Conservation (phyloP, 30 jellyfish, hydroid and myxozoan species). For the Clytia hemisphaerica region DNA sequence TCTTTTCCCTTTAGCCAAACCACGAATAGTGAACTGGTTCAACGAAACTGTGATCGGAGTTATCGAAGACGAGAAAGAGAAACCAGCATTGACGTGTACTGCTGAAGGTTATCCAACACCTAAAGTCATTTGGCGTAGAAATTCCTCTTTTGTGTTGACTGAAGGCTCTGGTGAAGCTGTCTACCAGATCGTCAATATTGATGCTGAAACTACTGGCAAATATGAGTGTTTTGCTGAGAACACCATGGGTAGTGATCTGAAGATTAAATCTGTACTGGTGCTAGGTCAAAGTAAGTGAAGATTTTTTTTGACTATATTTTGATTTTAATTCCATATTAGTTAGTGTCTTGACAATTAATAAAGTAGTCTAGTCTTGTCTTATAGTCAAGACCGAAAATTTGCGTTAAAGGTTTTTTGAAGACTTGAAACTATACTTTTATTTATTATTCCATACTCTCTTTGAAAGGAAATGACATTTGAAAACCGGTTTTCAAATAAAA, state of each 20-base stretch:
- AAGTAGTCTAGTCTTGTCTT: too few relatives aligned
- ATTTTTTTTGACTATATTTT: too few relatives aligned
- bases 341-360: too few relatives aligned
- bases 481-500: too few relatives aligned
- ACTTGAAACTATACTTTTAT: too few relatives aligned
- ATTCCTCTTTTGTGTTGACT: background rate
- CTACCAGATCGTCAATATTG: background rate
- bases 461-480: too few relatives aligned
- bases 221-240: constrained; percentile 8
- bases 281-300: too few relatives aligned
- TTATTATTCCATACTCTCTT: too few relatives aligned
- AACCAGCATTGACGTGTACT: background rate
- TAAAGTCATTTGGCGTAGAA: constrained; percentile 16
- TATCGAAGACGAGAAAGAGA: background rate
- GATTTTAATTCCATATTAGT: too few relatives aligned
- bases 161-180: background rate
- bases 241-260: constrained; percentile 1
- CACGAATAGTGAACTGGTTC: constrained; percentile 18
- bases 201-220: background rate
- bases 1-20: constrained; percentile 11
- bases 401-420: too few relatives aligned
- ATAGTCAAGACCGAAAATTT: too few relatives aligned
- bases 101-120: constrained; percentile 20
- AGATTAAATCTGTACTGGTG: too few relatives aligned
- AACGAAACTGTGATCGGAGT: background rate